These are phyloP conservation scores for Stictocephala bisonia DNA, from an alignment of 2,888 invertebrate species.

Conservation along the genomic window DNA sequence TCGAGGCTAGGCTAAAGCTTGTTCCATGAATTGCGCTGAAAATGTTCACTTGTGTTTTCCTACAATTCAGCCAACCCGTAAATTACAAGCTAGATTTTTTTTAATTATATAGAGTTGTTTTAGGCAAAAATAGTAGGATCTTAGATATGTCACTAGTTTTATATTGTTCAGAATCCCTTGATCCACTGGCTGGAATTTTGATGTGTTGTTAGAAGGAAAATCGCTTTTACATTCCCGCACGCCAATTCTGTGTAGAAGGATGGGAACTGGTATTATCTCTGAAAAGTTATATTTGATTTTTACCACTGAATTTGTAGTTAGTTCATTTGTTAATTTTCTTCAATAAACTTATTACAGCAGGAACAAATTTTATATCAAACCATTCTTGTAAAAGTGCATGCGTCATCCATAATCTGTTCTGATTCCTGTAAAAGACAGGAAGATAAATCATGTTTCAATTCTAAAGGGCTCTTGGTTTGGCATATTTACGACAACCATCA, in stretches of 20 bases:
- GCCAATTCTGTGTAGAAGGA: slow-evolving; percentile 17
- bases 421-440: slow-evolving; percentile 53
- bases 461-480: slow-evolving; percentile 56
- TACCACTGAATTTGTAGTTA: too few relatives aligned
- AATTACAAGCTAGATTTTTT: slow-evolving; percentile 44
- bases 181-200: slow-evolving; percentile 40
- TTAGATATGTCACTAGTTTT: slow-evolving; percentile 20
- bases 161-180: slow-evolving; percentile 2
- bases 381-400: slow-evolving; percentile 53
- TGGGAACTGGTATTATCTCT: slow-evolving; percentile 56
- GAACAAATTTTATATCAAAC: slow-evolving; percentile 55
- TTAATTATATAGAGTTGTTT: slow-evolving; percentile 21
- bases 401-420: slow-evolving; percentile 57
- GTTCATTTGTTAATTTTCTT: slow-evolving; percentile 37
- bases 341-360: slow-evolving; percentile 49
- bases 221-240: slow-evolving; percentile 24
- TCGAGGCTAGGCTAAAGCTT: too few relatives aligned
- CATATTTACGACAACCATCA: slow-evolving; percentile 58
- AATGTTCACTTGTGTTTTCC: background rate
- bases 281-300: slow-evolving; percentile 53
- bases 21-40: background rate
- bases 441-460: slow-evolving; percentile 53
- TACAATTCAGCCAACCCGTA: slow-evolving; percentile 25
- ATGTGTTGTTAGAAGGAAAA: slow-evolving; percentile 31
- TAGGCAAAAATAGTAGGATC: background rate